A percentile compares a stretch with the other conserved stretches of the same genome.
phyloP scores from a whole-genome alignment of 2,888 invertebrate species.

The Sarcophaga caerulescens region DNA sequence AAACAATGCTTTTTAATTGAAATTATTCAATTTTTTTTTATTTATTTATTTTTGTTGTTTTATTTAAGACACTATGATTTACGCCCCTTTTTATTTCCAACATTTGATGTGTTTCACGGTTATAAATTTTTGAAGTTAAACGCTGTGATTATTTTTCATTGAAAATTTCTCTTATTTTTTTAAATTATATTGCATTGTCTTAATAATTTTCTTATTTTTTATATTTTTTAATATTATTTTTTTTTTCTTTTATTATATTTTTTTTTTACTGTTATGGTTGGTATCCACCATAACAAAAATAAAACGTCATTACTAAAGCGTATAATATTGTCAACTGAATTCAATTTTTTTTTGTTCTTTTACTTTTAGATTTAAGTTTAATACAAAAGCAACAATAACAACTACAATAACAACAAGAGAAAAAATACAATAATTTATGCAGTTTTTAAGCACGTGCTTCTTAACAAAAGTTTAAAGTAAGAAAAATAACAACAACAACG shows the following conservation, averaged over 20 bases:
- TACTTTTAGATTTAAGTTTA: not conserved
- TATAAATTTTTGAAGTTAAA: constrained; percentile 19
- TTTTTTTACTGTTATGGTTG: not conserved
- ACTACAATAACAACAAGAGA: not conserved
- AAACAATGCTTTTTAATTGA: not conserved
- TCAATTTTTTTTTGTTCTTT: not conserved
- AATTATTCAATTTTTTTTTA: not conserved
- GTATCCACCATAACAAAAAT: constrained; percentile 2
- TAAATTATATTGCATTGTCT: not conserved
- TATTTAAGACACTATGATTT: not conserved
- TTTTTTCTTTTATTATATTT: not conserved
- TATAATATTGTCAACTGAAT: constrained; percentile 53
- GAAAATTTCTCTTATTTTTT: constrained; percentile 37
- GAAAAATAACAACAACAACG: constrained; percentile 18
- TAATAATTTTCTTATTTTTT: constrained; percentile 13
- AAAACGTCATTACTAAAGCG: constrained; percentile 38
- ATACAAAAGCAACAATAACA: not conserved
- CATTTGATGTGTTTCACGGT: constrained; percentile 42
- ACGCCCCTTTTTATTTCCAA: not conserved
- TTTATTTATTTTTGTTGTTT: constrained; percentile 13
- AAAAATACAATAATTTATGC: constrained; percentile 44
- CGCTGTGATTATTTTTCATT: constrained; percentile 10
- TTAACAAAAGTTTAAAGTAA: not conserved
- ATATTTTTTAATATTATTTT: constrained; percentile 14
- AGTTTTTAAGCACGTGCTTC: constrained; percentile 55